Conservation (phyloP, 2,888 invertebrate genomes). For the Lottia scabra region DNA sequence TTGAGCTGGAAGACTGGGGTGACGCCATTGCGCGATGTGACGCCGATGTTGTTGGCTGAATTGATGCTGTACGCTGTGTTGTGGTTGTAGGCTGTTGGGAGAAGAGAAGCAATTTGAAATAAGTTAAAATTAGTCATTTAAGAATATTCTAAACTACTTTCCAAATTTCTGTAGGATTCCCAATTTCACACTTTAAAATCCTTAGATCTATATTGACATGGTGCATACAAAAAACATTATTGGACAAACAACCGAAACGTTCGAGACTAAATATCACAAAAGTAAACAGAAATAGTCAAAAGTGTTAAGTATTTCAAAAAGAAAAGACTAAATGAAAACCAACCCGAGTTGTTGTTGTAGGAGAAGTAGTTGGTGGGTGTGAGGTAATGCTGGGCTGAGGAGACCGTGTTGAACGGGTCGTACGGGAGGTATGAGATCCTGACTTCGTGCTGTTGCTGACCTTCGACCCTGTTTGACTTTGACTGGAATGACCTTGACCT, state of each 20-base stretch:
- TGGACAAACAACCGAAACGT: no score
- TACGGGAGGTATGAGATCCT: conserved; percentile 7
- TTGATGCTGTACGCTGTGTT: not conserved
- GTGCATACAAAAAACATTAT: no score
- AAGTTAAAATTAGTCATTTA: no score
- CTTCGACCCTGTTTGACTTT: not conserved
- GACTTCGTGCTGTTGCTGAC: not conserved
- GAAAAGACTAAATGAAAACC: no score
- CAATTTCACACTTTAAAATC: no score
- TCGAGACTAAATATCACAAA: no score
- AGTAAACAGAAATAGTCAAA: no score
- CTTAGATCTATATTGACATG: no score
- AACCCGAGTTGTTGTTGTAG: not conserved
- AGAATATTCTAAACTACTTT: no score
- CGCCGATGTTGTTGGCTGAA: not conserved
- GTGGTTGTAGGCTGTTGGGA: not conserved
- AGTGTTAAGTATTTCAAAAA: no score
- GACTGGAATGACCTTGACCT: not conserved
- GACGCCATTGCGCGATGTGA: not conserved
- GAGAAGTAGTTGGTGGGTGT: not conserved
- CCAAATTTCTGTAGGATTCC: no score
- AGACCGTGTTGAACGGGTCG: not conserved
- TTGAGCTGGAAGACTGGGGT: not conserved
- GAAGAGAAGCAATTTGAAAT: not conserved
- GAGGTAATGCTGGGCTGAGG: not conserved